Evolutionary conservation across 2,797 vertebrate genomes (phyloP), one percentile per base, ranked within the genome.

Genomic region (Zonotrichia albicollis): DNA sequence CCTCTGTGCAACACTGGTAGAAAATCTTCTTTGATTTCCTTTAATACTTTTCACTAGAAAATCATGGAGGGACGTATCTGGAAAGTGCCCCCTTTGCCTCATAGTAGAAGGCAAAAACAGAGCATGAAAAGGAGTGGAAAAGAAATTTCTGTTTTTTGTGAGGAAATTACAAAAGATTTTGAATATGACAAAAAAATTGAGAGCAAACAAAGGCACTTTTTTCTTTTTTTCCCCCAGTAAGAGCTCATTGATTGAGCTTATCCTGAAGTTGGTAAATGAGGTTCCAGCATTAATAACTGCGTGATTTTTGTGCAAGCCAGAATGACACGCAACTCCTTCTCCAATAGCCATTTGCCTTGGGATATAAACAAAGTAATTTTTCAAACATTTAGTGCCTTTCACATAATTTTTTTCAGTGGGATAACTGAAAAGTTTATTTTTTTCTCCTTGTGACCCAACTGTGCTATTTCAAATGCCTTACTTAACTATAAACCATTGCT

Each of bases 141-240:
- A 72, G 3, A 26, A 82, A 42, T 11, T 4, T 6, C 16, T 42
- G 3, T 40, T 54, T 30, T 81, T 1, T 42, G 6, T 29, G 23
- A 83, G 25, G 11, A 42, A 54, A 53, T 70, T 42, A 18, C 5
- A 9, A 46, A 74, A 38, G 5, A 32, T 51, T 66, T 78, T 84
- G 4, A 54, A 27, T 64, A n/a, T 17, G 34, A 32, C 20, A 11
- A 87, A 38, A 46, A 20, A 16, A 40, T 20, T 75, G 1, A 5
- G 38, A 45, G 30, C 26, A 77, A 91, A 27, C 5, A 29, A 74
- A 57, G 18, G 1, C 4, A 10, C 16, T 10, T 48, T n/a, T n/a
- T 14, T 6, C 6, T 0, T 0, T 1, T 10, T 15, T 6, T 8
- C 1, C 1, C 7, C 9, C 4, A 22, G 2, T 60, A 30, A 76